These are phyloP conservation scores for Pampus argenteus DNA, from an alignment of 2,797 vertebrate genomes.

Conservation along the genomic window DNA sequence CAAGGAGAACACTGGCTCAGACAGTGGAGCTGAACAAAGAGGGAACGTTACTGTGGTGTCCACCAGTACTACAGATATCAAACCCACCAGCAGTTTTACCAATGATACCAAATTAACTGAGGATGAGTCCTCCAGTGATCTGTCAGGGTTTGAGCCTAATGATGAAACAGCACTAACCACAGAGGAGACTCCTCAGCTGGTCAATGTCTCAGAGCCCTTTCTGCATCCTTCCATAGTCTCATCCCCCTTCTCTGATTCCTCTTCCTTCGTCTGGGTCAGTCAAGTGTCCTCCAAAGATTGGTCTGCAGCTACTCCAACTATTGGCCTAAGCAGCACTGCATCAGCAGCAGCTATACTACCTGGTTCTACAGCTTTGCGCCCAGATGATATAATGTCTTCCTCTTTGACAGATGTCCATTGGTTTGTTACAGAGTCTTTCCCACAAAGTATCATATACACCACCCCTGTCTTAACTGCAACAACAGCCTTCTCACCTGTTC, in stretches of 20 bases:
- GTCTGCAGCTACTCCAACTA: conserved; percentile 55
- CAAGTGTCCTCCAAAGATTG: conserved; percentile 79
- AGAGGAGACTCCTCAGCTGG: conserved; percentile 59
- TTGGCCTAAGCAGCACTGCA: conserved; percentile 46
- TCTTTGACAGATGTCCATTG: conserved; percentile 77
- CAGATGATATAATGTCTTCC: conserved; percentile 53
- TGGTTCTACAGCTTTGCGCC: conserved; percentile 60
- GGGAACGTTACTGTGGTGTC: conserved; percentile 69
- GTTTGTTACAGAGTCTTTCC: conserved; percentile 76
- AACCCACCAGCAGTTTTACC: conserved; percentile 57
- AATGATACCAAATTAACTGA: conserved; percentile 65
- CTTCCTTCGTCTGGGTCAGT: conserved; percentile 77
- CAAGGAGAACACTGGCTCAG: conserved; percentile 58
- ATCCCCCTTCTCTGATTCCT: conserved; percentile 61
- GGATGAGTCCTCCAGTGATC: conserved; percentile 73
- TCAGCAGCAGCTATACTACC: conserved; percentile 54
- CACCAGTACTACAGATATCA: conserved; percentile 57
- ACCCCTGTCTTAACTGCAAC: conserved; percentile 64
- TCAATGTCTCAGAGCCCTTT: conserved; percentile 72
- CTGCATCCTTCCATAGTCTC: conserved; percentile 76
- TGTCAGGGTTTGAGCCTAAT: conserved; percentile 75
- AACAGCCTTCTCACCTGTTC: conserved; percentile 38
- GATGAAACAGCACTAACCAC: conserved; percentile 64
- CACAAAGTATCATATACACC: conserved; percentile 50
- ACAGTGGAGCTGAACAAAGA: conserved; percentile 67